Evolutionary conservation across 2,888 invertebrate species (phyloP), one percentile per base, ranked within the genome.

Genomic region (Aporophyla lueneburgensis): DNA sequence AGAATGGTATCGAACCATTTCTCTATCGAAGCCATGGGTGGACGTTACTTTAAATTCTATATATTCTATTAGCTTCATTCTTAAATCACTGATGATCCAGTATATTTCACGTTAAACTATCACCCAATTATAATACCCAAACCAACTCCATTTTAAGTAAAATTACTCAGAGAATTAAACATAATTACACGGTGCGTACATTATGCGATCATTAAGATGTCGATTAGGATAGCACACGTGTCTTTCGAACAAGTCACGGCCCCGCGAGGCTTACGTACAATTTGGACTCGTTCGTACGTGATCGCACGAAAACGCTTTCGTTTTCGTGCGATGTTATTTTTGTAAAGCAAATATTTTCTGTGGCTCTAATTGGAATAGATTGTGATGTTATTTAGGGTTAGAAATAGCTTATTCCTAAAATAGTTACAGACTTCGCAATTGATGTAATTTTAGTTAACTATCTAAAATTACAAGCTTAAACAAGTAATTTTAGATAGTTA

Each of bases 151-250:
- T 24, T 66, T 67, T 70, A 16, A 68, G 51, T 77, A 65, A 68
- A 85, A 82, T 82, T 56, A 63, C 83, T 54, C 5, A 66, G 72
- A 82, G 81, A 78, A 86, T 84, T 80, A 56, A 69, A 78, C 68
- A 46, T 81, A 84, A 82, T 88, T 76, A 78, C 77, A 84, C 72
- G 67, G 54, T 72, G 43, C 66, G 74, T 73, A 79, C 80, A 71
- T 84, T 81, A 67, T 68, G 71, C 76, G 78, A 74, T 86, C 87
- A 84, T 89, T 89, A 88, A 78, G 85, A 77, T 86, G 79, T 86
- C 83, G 74, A 87, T 89, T 88, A 86, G 78, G 74, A 63, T 65
- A 40, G 76, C 79, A 78, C 80, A 86, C 86, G 83, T 81, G 79
- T 76, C 77, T 79, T 19, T 56, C 71, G 71, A 68, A 72, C 85